A percentile compares a stretch with the other conserved stretches of the same genome.
phyloP scores from a whole-genome alignment of 2,888 invertebrate genomes.

The Scrobipalpa atriplicella region DNA sequence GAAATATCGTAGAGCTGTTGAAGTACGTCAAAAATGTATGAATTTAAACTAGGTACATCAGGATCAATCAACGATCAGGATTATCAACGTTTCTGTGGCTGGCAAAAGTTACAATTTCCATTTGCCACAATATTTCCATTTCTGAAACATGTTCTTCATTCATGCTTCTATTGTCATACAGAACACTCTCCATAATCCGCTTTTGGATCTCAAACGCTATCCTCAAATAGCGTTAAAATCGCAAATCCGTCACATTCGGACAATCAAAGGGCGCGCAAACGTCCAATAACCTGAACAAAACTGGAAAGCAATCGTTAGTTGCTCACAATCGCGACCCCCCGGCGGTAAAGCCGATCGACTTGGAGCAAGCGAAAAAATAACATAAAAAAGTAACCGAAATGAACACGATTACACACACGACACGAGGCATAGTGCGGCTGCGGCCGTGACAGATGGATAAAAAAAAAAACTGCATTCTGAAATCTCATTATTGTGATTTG shows the following conservation, averaged over 20 bases:
- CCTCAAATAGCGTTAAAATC: conserved; percentile 60
- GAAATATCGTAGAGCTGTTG: too few relatives aligned
- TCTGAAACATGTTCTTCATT: conserved; percentile 19
- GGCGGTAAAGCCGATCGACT: conserved; percentile 73
- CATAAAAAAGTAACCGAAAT: conserved; percentile 57
- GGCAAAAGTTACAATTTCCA: not conserved
- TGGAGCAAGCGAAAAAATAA: conserved; percentile 57
- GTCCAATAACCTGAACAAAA: conserved; percentile 62
- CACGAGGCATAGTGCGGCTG: conserved; percentile 55
- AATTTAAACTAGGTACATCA: too few relatives aligned
- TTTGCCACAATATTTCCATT: not conserved
- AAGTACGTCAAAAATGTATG: too few relatives aligned
- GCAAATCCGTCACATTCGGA: conserved; percentile 75
- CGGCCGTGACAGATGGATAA: conserved; percentile 67
- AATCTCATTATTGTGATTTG: conserved; percentile 67
- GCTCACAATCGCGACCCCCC: conserved; percentile 69
- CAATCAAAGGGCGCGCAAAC: conserved; percentile 70
- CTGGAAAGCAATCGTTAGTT: conserved; percentile 69
- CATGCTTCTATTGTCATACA: conserved; percentile 19
- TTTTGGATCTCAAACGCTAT: conserved; percentile 60
- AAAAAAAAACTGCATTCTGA: conserved; percentile 57
- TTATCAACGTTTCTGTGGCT: not conserved
- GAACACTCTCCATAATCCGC: conserved; percentile 46
- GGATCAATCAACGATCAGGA: too few relatives aligned
- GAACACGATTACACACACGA: conserved; percentile 75